A percentile compares a stretch with the other conserved stretches of the same genome.
These are phyloP conservation scores for Dendronephthya gigantea DNA, from an alignment of 64 coral and sea anemone species.

Conservation along the genomic window DNA sequence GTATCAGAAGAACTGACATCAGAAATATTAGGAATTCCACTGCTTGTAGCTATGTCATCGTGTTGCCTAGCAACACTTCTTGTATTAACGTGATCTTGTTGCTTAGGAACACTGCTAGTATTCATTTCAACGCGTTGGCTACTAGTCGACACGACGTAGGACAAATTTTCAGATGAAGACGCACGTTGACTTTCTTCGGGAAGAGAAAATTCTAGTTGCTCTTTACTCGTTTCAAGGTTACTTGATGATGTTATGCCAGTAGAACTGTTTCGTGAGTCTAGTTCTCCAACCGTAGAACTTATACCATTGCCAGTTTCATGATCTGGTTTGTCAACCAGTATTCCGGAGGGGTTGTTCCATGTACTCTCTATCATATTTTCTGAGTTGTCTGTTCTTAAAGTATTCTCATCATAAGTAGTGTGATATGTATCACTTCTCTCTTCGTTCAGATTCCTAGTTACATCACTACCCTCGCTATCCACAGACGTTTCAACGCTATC, in stretches of 20 bases:
- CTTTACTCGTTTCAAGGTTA: neutral
- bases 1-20: neutral
- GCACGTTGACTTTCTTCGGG: neutral
- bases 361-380: neutral
- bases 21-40: neutral
- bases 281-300: neutral
- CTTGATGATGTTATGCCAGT: neutral
- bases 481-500: too few species aligned
- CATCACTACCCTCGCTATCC: too few species aligned
- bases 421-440: neutral
- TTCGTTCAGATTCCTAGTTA: neutral
- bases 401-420: neutral
- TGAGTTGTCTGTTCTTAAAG: neutral
- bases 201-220: neutral
- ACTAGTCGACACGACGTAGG: too few species aligned
- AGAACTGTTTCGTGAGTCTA: neutral
- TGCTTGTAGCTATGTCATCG: neutral
- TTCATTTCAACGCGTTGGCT: too few species aligned
- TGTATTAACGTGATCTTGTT: too few species aligned
- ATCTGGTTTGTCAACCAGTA: neutral
- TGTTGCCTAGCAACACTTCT: too few species aligned
- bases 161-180: too few species aligned
- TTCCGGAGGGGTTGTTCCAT: neutral
- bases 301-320: neutral
- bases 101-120: too few species aligned